A percentile compares a stretch with the other conserved stretches of the same genome.
Evolutionary conservation across 2,888 invertebrate genomes (phyloP).

Genomic region (Drosophila kuntzei): DNA sequence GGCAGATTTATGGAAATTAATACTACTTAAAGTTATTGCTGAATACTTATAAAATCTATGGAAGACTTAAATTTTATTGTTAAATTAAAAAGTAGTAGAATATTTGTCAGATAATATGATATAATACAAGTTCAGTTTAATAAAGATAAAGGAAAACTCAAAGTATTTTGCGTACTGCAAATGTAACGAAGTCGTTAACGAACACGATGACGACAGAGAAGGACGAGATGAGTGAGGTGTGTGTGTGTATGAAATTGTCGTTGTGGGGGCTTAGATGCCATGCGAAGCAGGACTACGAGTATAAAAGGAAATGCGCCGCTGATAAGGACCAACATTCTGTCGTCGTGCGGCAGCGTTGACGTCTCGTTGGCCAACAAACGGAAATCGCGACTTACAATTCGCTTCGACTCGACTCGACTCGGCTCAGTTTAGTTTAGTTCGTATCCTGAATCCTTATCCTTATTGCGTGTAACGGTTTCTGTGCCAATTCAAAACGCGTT

Average conservation of each 20-base stretch:
- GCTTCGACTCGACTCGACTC: slow-evolving; percentile 13
- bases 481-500: slow-evolving; percentile 42
- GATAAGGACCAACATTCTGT: slow-evolving; percentile 83
- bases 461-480: slow-evolving; percentile 61
- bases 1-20: not conserved
- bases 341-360: slow-evolving; percentile 79
- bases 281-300: slow-evolving; percentile 67
- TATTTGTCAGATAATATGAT: not conserved
- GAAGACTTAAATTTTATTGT: not conserved
- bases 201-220: slow-evolving; percentile 1
- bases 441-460: slow-evolving; percentile 15
- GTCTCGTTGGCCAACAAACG: slow-evolving; percentile 59
- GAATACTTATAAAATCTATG: too few relatives aligned
- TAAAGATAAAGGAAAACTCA: not conserved
- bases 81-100: not conserved
- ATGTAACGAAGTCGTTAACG: not conserved
- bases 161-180: slow-evolving; percentile 6
- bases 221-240: not conserved
- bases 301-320: slow-evolving; percentile 84
- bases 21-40: not conserved
- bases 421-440: slow-evolving; percentile 6
- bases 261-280: slow-evolving; percentile 16
- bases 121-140: too few relatives aligned
- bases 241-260: slow-evolving; percentile 6
- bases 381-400: slow-evolving; percentile 38